Conservation (phyloP, 2,113 vertebrate species). For the Xiphophorus couchianus region DNA sequence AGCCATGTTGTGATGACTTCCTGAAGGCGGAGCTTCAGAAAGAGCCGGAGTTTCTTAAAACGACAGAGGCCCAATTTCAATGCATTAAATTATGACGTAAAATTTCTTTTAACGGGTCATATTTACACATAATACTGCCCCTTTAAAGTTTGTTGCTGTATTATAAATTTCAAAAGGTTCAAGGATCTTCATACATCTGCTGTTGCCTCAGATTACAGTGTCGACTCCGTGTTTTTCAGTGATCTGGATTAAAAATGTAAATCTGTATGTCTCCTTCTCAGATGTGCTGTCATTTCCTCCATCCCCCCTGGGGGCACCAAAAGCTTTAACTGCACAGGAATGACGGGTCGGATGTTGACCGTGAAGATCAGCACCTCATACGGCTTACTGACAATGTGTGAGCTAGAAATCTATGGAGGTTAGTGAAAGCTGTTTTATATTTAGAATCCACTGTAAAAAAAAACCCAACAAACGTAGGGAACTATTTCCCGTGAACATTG, state of each 20-base stretch:
- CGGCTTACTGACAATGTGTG: neutral
- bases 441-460: neutral
- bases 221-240: neutral
- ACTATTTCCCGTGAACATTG: too few relatives aligned
- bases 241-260: neutral
- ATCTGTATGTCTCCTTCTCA: neutral
- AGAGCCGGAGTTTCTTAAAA: too few relatives aligned
- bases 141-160: too few relatives aligned
- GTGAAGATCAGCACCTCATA: neutral
- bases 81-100: too few relatives aligned
- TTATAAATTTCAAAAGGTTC: too few relatives aligned
- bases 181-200: neutral
- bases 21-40: too few relatives aligned
- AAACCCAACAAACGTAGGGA: too few relatives aligned
- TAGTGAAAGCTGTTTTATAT: neutral
- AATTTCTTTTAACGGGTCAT: too few relatives aligned
- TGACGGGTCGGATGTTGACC: slow-evolving; percentile 6
- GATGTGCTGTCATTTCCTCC: neutral
- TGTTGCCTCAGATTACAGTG: neutral
- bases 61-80: too few relatives aligned
- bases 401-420: slow-evolving; percentile 23
- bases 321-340: slow-evolving; percentile 7
- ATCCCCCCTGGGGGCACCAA: neutral
- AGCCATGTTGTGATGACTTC: too few relatives aligned
- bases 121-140: too few relatives aligned